phyloP scores from a whole-genome alignment of 2,113 vertebrate genomes.

The Xerus inauris region DNA sequence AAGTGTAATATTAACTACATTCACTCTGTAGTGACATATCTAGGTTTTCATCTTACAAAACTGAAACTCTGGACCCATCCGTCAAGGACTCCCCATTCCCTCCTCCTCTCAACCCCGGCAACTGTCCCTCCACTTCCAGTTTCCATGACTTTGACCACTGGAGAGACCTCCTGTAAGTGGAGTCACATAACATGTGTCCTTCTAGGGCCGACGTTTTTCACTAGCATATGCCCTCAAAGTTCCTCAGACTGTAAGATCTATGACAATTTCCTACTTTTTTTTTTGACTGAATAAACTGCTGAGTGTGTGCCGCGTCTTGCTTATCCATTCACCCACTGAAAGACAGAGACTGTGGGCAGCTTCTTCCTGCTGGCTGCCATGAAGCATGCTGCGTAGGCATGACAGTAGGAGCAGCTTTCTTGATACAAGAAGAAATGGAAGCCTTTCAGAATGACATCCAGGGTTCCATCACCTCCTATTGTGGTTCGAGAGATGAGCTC shows the following conservation, averaged over 20 bases:
- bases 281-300: neutral
- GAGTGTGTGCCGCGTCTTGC: fast-evolving
- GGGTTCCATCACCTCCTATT: no score
- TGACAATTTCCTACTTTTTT: neutral
- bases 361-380: neutral
- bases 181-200: fast-evolving
- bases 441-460: neutral
- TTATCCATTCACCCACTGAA: fast-evolving
- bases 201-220: neutral
- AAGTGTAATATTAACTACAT: neutral
- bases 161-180: neutral
- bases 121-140: no score
- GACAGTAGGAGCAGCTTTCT: neutral
- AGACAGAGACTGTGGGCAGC: neutral
- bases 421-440: no score
- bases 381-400: fast-evolving
- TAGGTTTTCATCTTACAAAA: no score
- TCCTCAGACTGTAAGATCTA: neutral
- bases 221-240: neutral
- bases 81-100: neutral
- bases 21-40: neutral
- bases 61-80: fast-evolving
- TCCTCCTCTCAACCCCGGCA: fast-evolving
- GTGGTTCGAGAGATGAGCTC: no score
- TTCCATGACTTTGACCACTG: neutral